Percentiles rank a stretch among this genome's conserved stretches.
phyloP scores from a whole-genome alignment of 2,797 vertebrate species.

The Sarcoramphus papa region DNA sequence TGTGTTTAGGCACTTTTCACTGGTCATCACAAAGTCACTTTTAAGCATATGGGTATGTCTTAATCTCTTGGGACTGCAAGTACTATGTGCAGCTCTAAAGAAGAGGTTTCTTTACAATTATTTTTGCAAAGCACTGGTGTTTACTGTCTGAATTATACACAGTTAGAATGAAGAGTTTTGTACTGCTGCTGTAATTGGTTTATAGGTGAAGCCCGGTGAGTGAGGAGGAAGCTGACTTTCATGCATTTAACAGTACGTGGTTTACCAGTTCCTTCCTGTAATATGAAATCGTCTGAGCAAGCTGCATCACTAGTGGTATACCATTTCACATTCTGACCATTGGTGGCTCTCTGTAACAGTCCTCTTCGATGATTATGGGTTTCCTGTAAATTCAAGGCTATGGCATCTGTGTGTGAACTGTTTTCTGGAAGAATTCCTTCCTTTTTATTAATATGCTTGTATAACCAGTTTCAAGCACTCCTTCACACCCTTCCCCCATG shows the following conservation, averaged over 20 bases:
- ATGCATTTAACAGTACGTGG: rapidly evolving
- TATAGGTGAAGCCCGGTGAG: not conserved
- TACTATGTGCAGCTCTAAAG: not conserved
- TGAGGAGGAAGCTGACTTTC: not conserved
- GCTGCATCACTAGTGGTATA: not conserved
- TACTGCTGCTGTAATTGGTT: not conserved
- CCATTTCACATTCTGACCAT: not conserved
- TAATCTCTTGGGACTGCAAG: not conserved
- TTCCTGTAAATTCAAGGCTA: not conserved
- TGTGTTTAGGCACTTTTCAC: not conserved
- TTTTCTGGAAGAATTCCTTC: not conserved
- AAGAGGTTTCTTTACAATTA: not conserved
- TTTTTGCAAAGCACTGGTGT: not conserved
- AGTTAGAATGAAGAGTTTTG: not conserved
- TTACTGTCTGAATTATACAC: rapidly evolving
- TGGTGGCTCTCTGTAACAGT: not conserved
- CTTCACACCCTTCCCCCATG: not conserved
- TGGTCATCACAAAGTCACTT: not conserved
- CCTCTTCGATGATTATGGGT: not conserved
- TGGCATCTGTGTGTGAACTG: not conserved
- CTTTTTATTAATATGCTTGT: not conserved
- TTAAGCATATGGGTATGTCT: not conserved
- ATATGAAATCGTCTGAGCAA: rapidly evolving
- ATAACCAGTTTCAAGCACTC: not conserved
- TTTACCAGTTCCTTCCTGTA: not conserved